Evolutionary conservation across 2,797 vertebrate species (phyloP), one percentile per base, ranked within the genome.

Genomic region (Ceryle rudis): DNA sequence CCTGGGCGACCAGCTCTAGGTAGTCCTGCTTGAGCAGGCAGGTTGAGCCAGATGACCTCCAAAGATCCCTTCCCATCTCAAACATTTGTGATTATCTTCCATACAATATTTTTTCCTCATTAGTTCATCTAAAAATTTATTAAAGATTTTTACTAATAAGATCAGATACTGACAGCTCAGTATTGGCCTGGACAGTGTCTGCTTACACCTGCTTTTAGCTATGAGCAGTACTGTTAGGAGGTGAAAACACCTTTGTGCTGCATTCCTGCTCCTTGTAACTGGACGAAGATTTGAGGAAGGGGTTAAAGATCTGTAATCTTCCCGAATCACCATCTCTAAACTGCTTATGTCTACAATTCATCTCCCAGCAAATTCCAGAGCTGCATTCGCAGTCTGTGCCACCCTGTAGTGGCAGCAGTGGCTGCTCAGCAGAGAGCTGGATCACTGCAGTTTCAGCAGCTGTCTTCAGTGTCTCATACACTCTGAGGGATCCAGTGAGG

Each of bases 321-420:
- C 29, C 54, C 1, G 1, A 28, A 18, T 60, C 81, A 78, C 57
- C 52, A n/a, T 44, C 47, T 80, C 51, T 42, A 7, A 58, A n/a
- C n/a, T 26, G 37, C 37, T 44, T 3, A 0, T 23, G 35, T 19
- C 28, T 25, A 2, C 2, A 3, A 10, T 23, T 47, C 37, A 8
- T 37, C 20, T 14, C 41, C 73, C 62, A 83, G 86, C 29, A 64
- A 9, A 1, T 42, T 51, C 26, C 75, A 70, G 82, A 42, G 67
- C 25, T n/a, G 57, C 11, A 0, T 52, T 89, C 0, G 0, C 49
- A 41, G 86, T 6, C 2, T 0, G 0, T 6, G 1, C 9, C 4
- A 9, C 80, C 86, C 86, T 44, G 39, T 33, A 42, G 67, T 4
- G 12, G 15, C 39, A n/a, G 51, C 0, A 29, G 57, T 71, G 51